phyloP scores from a whole-genome alignment of 2,888 invertebrate genomes.

The Resseliella maxima region DNA sequence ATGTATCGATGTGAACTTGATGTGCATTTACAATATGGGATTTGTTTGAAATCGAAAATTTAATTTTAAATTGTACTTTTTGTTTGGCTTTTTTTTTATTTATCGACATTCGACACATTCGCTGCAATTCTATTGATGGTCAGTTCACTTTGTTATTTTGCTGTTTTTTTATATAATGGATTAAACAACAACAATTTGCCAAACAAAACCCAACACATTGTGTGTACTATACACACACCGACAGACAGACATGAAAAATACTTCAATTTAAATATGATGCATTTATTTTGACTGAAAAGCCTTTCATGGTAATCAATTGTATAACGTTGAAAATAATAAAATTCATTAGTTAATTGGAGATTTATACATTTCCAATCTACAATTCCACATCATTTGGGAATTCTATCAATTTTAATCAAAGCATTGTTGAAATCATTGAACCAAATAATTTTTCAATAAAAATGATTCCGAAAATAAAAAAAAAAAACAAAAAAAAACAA shows the following conservation, averaged over 20 bases:
- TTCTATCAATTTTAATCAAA: background rate
- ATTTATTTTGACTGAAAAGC: slow-evolving; percentile 15
- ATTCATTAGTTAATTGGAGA: slow-evolving; percentile 33
- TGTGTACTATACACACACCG: too few relatives aligned
- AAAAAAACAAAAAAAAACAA: too few relatives aligned
- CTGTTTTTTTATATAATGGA: background rate
- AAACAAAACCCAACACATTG: too few relatives aligned
- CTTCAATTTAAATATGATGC: slow-evolving; percentile 41
- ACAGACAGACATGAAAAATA: too few relatives aligned
- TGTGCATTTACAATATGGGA: slow-evolving; percentile 40
- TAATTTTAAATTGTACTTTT: slow-evolving; percentile 50
- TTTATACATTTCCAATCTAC: background rate
- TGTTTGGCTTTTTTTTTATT: slow-evolving; percentile 12
- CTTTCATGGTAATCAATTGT: background rate
- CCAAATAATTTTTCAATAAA: background rate
- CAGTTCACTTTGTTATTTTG: background rate
- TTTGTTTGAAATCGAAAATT: slow-evolving; percentile 45
- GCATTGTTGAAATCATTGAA: background rate
- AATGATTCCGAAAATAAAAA: background rate
- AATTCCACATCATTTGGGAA: background rate
- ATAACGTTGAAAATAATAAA: background rate
- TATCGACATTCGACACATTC: slow-evolving; percentile 51
- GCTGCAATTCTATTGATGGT: background rate
- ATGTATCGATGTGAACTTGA: slow-evolving; percentile 50
- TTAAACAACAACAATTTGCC: background rate